A percentile compares a stretch with the other conserved stretches of the same genome.
These are phyloP conservation scores for Sebastes cheni DNA, from an alignment of 2,797 vertebrate species.

Conservation along the genomic window DNA sequence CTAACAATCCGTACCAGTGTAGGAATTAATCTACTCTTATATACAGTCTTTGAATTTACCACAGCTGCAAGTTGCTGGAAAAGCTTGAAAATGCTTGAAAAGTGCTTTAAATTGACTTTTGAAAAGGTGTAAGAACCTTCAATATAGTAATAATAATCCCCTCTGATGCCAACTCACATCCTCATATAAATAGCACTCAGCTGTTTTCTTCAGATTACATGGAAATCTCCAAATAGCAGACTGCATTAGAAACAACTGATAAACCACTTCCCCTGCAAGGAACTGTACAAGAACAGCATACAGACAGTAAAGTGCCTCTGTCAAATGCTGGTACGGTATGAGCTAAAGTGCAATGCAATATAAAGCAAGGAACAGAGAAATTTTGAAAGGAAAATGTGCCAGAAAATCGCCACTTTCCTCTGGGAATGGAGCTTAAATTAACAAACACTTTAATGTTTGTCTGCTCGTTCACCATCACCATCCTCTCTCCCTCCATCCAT, in stretches of 20 bases:
- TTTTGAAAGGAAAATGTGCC: neutral
- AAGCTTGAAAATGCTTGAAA: neutral
- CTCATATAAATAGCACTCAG: neutral
- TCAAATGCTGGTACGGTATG: neutral
- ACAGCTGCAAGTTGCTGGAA: neutral
- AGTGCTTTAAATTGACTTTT: neutral
- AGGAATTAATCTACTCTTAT: neutral
- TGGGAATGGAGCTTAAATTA: neutral
- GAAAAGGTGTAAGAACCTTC: neutral
- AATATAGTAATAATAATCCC: neutral
- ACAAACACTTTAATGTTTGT: neutral
- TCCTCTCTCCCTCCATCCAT: neutral
- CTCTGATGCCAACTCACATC: neutral
- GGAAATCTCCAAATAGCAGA: neutral
- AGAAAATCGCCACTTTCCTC: neutral
- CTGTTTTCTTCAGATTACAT: neutral
- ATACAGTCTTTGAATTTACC: neutral
- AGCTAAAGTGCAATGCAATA: neutral
- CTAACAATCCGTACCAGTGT: neutral
- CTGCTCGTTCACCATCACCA: neutral
- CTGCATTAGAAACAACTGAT: neutral
- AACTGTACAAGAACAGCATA: neutral
- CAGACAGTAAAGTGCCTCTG: neutral
- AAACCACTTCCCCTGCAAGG: neutral
- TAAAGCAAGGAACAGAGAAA: neutral